phyloP scores from a whole-genome alignment of 2,797 vertebrate genomes.

The Bovichtus variegatus region DNA sequence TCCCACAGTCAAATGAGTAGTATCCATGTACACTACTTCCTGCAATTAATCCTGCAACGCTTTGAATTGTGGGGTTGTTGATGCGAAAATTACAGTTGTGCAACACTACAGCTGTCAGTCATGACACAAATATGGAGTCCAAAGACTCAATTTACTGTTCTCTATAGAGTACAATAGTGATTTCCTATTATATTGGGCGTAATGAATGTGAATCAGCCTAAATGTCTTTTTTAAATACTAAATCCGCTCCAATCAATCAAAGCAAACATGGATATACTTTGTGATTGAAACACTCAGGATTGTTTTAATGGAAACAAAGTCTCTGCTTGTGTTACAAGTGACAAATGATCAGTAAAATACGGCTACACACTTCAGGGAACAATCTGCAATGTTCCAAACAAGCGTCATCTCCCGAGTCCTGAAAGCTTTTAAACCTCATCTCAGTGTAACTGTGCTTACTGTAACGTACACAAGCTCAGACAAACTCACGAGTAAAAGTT shows the following conservation, averaged over 20 bases:
- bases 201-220: not conserved
- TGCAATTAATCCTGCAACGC: not conserved
- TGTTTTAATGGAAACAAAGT: not conserved
- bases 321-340: not conserved
- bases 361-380: not conserved
- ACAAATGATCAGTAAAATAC: not conserved
- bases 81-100: not conserved
- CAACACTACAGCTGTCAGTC: too few species aligned
- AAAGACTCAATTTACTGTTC: too few species aligned
- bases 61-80: not conserved
- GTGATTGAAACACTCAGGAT: not conserved
- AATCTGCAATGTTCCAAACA: not conserved
- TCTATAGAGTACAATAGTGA: too few species aligned
- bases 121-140: too few species aligned
- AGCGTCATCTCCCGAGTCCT: not conserved
- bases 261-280: not conserved
- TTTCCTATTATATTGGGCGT: not conserved
- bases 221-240: not conserved
- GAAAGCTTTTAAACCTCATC: not conserved
- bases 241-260: not conserved
- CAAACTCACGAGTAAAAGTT: not conserved
- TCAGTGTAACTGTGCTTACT: not conserved
- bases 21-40: not conserved
- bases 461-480: not conserved
- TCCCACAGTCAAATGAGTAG: too few species aligned